These are phyloP conservation scores for Liposcelis brunnea DNA, from an alignment of 2,888 invertebrate genomes.

Conservation along the genomic window DNA sequence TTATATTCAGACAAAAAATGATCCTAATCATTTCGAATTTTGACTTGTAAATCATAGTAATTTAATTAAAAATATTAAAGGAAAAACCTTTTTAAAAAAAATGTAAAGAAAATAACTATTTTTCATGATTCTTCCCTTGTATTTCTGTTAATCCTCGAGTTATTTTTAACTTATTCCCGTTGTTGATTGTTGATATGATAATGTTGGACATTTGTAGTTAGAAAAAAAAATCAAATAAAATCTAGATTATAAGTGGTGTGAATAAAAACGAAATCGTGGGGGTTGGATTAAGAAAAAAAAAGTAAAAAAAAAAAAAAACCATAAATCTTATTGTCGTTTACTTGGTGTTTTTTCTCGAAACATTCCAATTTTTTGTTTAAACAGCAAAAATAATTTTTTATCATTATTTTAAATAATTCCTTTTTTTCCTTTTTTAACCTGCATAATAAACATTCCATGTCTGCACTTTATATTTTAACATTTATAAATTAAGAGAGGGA, in stretches of 20 bases:
- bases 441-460: too few relatives aligned
- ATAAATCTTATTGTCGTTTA: neutral
- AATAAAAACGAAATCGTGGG: neutral
- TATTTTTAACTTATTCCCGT: slow-evolving; percentile 1
- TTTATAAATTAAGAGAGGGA: too few relatives aligned
- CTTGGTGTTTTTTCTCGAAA: slow-evolving; percentile 2
- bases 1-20: too few relatives aligned
- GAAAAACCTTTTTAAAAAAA: neutral
- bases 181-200: slow-evolving; percentile 8
- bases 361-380: slow-evolving; percentile 5
- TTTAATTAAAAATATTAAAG: neutral
- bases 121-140: slow-evolving; percentile 4
- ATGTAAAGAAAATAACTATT: slow-evolving; percentile 1
- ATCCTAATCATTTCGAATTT: neutral
- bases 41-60: slow-evolving; percentile 1
- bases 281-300: too few relatives aligned
- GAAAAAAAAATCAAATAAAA: neutral
- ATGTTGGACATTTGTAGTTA: slow-evolving; percentile 4
- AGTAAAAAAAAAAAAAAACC: too few relatives aligned
- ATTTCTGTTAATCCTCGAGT: neutral
- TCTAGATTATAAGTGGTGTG: neutral
- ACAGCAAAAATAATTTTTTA: too few relatives aligned
- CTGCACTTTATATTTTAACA: too few relatives aligned
- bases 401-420: neutral
- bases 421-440: too few relatives aligned